phyloP scores from a whole-genome alignment of 2,797 vertebrate genomes.

The Heterohyrax brucei region DNA sequence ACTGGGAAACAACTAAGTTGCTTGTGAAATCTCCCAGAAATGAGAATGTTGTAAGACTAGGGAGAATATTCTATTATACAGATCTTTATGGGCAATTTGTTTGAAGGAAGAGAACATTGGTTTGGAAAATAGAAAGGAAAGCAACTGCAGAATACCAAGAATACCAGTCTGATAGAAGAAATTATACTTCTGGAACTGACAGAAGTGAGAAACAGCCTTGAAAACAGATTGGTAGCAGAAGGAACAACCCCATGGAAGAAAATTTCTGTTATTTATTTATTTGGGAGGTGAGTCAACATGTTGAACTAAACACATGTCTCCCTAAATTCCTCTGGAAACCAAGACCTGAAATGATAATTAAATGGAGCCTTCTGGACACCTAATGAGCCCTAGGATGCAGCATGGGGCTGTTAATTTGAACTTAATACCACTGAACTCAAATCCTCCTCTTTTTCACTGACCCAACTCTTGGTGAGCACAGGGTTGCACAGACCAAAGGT shows the following conservation, averaged over 20 bases:
- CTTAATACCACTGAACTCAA: too few species aligned
- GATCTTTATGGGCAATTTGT: background rate
- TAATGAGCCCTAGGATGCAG: too few species aligned
- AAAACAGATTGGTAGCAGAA: background rate
- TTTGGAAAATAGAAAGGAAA: background rate
- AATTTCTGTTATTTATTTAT: background rate
- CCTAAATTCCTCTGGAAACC: too few species aligned
- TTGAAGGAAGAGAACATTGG: background rate
- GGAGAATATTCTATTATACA: background rate
- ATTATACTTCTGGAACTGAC: background rate
- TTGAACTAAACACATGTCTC: too few species aligned
- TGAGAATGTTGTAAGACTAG: background rate
- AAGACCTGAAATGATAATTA: too few species aligned
- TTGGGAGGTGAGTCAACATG: too few species aligned
- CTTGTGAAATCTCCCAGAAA: background rate
- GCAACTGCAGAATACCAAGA: background rate
- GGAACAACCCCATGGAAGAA: background rate
- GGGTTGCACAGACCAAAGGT: too few species aligned
- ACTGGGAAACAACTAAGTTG: background rate
- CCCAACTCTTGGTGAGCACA: too few species aligned
- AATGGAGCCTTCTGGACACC: too few species aligned
- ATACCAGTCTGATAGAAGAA: conserved; percentile 42
- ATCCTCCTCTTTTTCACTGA: too few species aligned
- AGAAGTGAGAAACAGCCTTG: background rate
- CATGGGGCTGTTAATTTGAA: too few species aligned